Conservation (phyloP, 2,888 invertebrate species). For the Andrena bucephala region DNA sequence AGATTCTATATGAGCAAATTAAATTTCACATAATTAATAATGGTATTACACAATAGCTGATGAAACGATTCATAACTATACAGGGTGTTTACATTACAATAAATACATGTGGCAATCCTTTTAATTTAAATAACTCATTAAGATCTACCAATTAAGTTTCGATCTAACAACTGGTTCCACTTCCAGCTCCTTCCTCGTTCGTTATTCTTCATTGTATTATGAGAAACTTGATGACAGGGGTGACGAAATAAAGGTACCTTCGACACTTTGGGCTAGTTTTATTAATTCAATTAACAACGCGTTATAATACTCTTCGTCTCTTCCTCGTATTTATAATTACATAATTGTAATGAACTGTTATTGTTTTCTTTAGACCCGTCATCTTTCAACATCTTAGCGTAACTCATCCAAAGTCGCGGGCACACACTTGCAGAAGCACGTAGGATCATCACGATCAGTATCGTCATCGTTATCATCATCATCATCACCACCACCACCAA, state of each 20-base stretch:
- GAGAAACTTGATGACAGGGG: background rate
- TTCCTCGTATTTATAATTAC: slow-evolving; percentile 84
- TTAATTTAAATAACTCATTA: no score
- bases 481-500: slow-evolving; percentile 44
- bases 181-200: background rate
- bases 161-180: background rate
- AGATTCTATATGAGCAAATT: no score
- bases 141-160: no score
- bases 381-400: slow-evolving; percentile 81
- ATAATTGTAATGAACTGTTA: slow-evolving; percentile 79
- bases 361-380: slow-evolving; percentile 84
- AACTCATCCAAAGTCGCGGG: slow-evolving; percentile 79
- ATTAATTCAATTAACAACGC: slow-evolving; percentile 85
- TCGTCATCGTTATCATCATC: slow-evolving; percentile 44
- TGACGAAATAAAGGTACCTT: slow-evolving; percentile 14
- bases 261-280: slow-evolving; percentile 84
- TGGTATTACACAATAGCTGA: no score
- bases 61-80: no score
- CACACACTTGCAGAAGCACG: slow-evolving; percentile 78
- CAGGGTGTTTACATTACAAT: no score
- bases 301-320: slow-evolving; percentile 84
- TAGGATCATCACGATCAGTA: slow-evolving; percentile 67
- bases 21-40: no score
- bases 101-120: no score
- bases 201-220: background rate